phyloP scores from a whole-genome alignment of 1,140 invertebrate species.

The Bombus sibiricus region DNA sequence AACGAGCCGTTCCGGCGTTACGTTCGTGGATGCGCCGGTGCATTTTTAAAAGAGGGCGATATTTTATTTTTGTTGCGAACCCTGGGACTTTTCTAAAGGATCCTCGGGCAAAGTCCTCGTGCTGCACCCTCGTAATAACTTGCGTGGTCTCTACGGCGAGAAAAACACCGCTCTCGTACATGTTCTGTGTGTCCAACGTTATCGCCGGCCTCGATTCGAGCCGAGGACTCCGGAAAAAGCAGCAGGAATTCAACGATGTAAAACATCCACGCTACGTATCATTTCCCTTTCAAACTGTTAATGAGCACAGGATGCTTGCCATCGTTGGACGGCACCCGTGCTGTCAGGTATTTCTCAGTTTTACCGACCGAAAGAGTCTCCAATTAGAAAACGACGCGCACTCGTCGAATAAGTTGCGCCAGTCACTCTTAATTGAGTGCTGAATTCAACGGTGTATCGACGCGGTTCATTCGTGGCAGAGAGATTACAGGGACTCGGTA shows the following conservation, averaged over 20 bases:
- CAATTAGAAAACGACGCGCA: constrained; percentile 50
- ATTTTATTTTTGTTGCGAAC: constrained; percentile 50
- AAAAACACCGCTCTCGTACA: constrained; percentile 41
- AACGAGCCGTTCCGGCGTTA: constrained; percentile 50
- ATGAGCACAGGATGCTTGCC: constrained; percentile 36
- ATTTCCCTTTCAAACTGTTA: constrained; percentile 50
- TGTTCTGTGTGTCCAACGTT: background rate
- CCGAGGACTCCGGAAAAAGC: constrained; percentile 6
- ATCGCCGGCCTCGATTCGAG: constrained; percentile 14
- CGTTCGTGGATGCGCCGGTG: constrained; percentile 21
- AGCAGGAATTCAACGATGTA: constrained; percentile 36
- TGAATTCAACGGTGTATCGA: constrained; percentile 20
- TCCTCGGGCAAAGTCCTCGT: constrained; percentile 31
- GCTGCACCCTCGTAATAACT: constrained; percentile 47
- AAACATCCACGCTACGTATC: constrained; percentile 47
- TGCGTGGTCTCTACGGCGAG: constrained; percentile 6
- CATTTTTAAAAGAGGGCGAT: constrained; percentile 50
- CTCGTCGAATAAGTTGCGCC: constrained; percentile 36
- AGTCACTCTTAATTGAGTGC: constrained; percentile 37
- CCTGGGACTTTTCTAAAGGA: constrained; percentile 48
- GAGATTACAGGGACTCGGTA: constrained; percentile 17
- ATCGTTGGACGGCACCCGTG: background rate
- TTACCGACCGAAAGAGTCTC: constrained; percentile 14
- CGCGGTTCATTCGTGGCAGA: background rate
- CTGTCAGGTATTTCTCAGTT: constrained; percentile 23